phyloP scores from a whole-genome alignment of 1,140 invertebrate genomes.

The Euwallacea similis region DNA sequence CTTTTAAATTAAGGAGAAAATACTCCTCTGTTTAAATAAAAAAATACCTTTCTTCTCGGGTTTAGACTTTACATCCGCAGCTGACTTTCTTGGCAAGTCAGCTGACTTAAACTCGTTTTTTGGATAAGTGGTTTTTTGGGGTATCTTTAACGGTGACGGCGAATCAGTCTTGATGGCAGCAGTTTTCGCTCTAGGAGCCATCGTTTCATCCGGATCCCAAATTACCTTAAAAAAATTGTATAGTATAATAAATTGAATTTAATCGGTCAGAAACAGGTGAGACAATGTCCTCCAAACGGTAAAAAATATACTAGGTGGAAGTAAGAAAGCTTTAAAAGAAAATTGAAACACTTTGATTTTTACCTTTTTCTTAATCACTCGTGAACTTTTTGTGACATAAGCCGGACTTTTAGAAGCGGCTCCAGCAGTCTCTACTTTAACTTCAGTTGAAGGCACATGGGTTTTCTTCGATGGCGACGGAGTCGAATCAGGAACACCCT shows the following conservation, averaged over 20 bases:
- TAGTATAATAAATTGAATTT: background rate
- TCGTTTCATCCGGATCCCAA: conserved; percentile 67
- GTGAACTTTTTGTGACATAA: conserved; percentile 56
- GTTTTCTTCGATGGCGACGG: conserved; percentile 36
- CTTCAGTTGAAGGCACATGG: conserved; percentile 24
- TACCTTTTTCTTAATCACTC: conserved; percentile 65
- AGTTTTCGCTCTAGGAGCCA: conserved; percentile 13
- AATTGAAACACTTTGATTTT: background rate
- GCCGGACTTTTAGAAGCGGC: conserved; percentile 25
- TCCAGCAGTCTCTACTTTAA: background rate
- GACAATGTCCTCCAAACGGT: no score
- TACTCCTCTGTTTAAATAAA: no score
- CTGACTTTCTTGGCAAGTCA: conserved; percentile 25
- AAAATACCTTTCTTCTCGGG: conserved; percentile 27
- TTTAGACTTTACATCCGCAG: conserved; percentile 19
- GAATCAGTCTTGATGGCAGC: conserved; percentile 9
- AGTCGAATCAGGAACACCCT: conserved; percentile 28
- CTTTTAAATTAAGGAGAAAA: no score
- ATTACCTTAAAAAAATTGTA: conserved; percentile 54
- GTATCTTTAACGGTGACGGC: conserved; percentile 3
- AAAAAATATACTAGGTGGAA: background rate
- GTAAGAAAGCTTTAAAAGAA: background rate
- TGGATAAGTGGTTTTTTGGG: conserved; percentile 17
- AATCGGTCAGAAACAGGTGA: background rate
- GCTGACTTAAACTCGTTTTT: conserved; percentile 24